Conservation (phyloP, 2,797 vertebrate species). For the Melanotaenia maccullochi region DNA sequence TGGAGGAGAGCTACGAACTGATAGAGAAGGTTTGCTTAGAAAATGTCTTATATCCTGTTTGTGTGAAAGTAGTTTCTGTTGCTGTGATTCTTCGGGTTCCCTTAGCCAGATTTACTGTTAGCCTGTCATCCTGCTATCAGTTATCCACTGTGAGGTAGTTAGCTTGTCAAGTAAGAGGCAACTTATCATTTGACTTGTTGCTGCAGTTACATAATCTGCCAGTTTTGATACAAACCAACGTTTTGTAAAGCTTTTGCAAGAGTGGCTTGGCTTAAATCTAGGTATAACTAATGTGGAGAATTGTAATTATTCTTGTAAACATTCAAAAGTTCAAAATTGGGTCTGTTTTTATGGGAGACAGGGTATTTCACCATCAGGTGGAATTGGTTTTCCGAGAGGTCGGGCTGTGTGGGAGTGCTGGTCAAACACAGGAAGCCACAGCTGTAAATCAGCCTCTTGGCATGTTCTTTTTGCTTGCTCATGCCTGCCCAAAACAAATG, state of each 20-base stretch:
- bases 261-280: slow-evolving; percentile 10
- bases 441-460: slow-evolving; percentile 77
- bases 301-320: slow-evolving; percentile 36
- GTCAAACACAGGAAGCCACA: slow-evolving; percentile 76
- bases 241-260: slow-evolving; percentile 10
- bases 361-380: slow-evolving; percentile 52
- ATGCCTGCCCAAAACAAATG: slow-evolving; percentile 67
- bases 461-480: slow-evolving; percentile 55
- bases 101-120: background rate
- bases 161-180: slow-evolving; percentile 7
- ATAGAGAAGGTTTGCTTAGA: slow-evolving; percentile 91
- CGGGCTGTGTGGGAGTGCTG: slow-evolving; percentile 63
- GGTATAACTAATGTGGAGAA: slow-evolving; percentile 28
- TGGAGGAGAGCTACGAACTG: slow-evolving; percentile 97
- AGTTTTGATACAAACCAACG: background rate
- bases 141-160: background rate
- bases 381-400: slow-evolving; percentile 68
- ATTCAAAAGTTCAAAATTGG: slow-evolving; percentile 23
- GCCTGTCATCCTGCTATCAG: background rate
- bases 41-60: background rate
- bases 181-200: slow-evolving; percentile 17
- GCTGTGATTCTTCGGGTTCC: background rate
- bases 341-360: slow-evolving; percentile 33
- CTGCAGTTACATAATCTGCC: background rate
- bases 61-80: background rate